These are phyloP conservation scores for Phaedon cochleariae DNA, from an alignment of 2,888 invertebrate species.

Conservation along the genomic window DNA sequence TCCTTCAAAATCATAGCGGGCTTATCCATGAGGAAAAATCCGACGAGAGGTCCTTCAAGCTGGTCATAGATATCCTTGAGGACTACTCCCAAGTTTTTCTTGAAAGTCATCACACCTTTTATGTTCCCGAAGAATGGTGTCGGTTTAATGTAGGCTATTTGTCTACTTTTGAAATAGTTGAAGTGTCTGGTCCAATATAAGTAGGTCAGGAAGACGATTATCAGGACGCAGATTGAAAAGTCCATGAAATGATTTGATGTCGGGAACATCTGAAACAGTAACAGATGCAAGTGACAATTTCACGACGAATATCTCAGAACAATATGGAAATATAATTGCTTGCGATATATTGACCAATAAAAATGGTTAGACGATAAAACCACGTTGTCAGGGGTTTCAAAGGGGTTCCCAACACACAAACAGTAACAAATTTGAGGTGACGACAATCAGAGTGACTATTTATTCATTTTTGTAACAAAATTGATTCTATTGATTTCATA, in stretches of 20 bases:
- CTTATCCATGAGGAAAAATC: constrained; percentile 63
- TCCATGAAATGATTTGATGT: constrained; percentile 28
- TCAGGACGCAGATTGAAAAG: constrained; percentile 30
- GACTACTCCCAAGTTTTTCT: constrained; percentile 34
- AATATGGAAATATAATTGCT: too few relatives aligned
- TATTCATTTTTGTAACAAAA: too few relatives aligned
- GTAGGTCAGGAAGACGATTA: constrained; percentile 46
- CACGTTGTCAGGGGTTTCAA: too few relatives aligned
- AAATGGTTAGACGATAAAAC: too few relatives aligned
- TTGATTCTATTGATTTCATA: too few relatives aligned
- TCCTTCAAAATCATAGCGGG: constrained; percentile 62
- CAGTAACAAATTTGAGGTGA: too few relatives aligned
- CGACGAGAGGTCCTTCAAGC: constrained; percentile 56
- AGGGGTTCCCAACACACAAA: too few relatives aligned
- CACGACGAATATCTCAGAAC: not conserved
- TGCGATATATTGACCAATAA: too few relatives aligned
- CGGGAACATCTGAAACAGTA: constrained; percentile 30
- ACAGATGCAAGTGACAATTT: too few relatives aligned
- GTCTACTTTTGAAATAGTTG: constrained; percentile 60
- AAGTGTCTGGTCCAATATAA: constrained; percentile 56
- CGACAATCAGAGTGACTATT: too few relatives aligned
- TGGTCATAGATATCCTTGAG: constrained; percentile 32
- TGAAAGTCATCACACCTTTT: constrained; percentile 53
- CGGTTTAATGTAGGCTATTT: constrained; percentile 58
- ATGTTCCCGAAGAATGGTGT: constrained; percentile 61